phyloP scores from a whole-genome alignment of 2,113 vertebrate species.

The Neopipo cinnamomea region DNA sequence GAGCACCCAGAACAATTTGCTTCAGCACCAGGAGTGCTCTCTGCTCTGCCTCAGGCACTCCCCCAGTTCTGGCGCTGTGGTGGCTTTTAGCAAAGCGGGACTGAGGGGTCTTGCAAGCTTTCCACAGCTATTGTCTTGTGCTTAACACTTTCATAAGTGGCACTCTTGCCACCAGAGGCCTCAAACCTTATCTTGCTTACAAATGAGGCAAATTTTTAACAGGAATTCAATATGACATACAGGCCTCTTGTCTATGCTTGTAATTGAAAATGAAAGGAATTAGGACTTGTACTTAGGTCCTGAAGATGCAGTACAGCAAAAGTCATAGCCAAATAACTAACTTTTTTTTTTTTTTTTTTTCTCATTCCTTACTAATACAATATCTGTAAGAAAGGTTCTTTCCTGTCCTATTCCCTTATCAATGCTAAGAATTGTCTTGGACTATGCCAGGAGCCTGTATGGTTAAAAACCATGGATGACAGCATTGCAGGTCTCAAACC shows the following conservation, averaged over 20 bases:
- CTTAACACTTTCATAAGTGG: not conserved
- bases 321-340: not conserved
- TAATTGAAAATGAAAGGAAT: not conserved
- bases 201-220: not conserved
- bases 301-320: not conserved
- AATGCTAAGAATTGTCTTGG: not conserved
- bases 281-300: not conserved
- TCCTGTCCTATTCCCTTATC: not conserved
- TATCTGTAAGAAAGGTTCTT: not conserved
- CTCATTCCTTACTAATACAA: not conserved
- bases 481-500: not conserved
- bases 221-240: not conserved
- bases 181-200: not conserved
- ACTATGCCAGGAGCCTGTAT: not conserved
- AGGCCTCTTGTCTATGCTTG: not conserved
- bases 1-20: not conserved
- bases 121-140: not conserved
- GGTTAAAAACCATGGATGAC: not conserved
- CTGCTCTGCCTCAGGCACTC: not conserved
- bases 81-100: not conserved
- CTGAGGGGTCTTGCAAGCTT: accelerated
- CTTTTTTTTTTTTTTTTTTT: not conserved
- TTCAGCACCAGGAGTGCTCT: not conserved
- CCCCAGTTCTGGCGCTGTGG: not conserved
- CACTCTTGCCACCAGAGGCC: not conserved